A percentile compares a stretch with the other conserved stretches of the same genome.
Conservation (phyloP, 2,113 vertebrate species). For the Probosciger aterrimus region DNA sequence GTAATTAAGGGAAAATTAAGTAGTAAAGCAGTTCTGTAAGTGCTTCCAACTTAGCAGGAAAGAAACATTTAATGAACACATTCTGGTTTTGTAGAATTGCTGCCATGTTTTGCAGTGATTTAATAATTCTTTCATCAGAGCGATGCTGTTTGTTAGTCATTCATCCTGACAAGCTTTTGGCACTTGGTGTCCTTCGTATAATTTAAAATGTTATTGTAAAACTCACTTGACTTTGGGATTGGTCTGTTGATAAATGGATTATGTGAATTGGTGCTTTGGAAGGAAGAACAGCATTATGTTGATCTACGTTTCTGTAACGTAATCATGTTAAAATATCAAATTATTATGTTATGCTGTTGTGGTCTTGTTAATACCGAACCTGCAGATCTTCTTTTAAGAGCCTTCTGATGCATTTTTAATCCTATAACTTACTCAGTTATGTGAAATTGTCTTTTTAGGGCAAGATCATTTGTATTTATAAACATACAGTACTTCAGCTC, state of each 20-base stretch:
- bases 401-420: neutral
- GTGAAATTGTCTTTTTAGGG: neutral
- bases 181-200: neutral
- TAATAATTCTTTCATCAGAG: neutral
- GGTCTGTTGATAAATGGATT: neutral
- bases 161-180: neutral
- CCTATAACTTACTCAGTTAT: neutral
- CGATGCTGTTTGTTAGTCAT: neutral
- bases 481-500: neutral
- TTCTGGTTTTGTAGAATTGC: neutral
- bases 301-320: neutral
- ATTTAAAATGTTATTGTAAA: neutral
- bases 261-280: neutral
- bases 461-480: neutral
- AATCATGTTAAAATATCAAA: neutral
- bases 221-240: neutral
- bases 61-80: neutral
- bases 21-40: neutral
- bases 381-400: neutral
- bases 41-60: rapidly evolving
- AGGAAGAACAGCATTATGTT: neutral
- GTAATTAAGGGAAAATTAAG: neutral
- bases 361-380: neutral
- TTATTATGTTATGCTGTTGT: neutral
- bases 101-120: neutral